Evolutionary conservation across 1,140 invertebrate species (phyloP), one percentile per base, ranked within the genome.

Genomic region (Eriocheir sinensis): DNA sequence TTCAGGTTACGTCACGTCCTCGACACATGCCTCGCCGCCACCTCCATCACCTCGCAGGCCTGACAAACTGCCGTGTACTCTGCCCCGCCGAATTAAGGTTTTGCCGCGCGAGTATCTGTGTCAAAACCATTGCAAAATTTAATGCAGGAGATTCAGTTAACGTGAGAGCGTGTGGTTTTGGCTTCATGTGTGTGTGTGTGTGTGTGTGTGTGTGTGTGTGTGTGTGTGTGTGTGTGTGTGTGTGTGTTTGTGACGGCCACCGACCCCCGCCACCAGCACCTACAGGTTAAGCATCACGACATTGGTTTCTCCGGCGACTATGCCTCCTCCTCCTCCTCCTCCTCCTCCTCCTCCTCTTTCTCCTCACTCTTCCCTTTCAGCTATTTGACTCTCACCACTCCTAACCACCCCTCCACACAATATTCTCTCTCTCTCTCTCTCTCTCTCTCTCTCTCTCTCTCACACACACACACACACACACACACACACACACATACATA

Each of bases 151-250:
- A 86, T 40, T 32, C n/a, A 40, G 34, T 86, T 40, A 36, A 1
- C 3, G 83, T 40, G 34, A 9, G 40, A 34, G 60, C 34, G 38
- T 38, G 38, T 36, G 89, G 44, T 89, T 12, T 40, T 40, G 17
- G 12, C 34, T 30, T 27, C 34, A n/a, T 44, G 86, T 89, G 86
- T 90, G 89, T 90, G 89, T 90, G 89, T 90, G 89, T 90, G 89
- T 90, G 89, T 90, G 89, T 90, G 89, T 90, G 89, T 90, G 89
- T 90, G 89, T 90, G 89, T 90, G 89, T 85, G 32, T 85, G 81
- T 85, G 81, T 85, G 81, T 85, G 81, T 85, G 81, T 85, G 81
- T 85, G 81, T 85, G 34, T 85, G 81, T 85, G 81, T 85, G 81
- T 85, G 81, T 85, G 81, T 85, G 81, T 85, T 30, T 41, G 6